phyloP scores from a whole-genome alignment of 1,140 invertebrate species.

The Drosophila nebulosa region DNA sequence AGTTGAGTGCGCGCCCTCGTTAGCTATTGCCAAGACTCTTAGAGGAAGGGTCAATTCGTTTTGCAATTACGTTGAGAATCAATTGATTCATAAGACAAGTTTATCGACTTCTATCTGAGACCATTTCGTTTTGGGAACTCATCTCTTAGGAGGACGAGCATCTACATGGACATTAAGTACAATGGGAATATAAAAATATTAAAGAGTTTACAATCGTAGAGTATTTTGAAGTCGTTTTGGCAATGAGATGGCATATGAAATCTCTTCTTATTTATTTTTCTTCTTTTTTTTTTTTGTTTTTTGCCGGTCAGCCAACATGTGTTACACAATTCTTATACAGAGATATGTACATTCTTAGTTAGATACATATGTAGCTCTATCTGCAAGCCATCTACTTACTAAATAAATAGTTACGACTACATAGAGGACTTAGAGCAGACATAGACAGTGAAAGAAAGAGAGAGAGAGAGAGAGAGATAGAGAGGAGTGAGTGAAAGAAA shows the following conservation, averaged over 20 bases:
- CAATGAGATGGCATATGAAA: background rate
- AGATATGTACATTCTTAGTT: background rate
- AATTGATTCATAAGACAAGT: no score
- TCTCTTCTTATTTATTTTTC: no score
- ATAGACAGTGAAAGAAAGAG: background rate
- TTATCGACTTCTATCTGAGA: no score
- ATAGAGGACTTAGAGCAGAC: background rate
- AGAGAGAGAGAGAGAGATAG: background rate
- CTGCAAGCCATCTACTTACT: conserved; percentile 37
- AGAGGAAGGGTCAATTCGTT: background rate
- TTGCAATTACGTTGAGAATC: background rate
- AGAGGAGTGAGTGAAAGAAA: conserved; percentile 5
- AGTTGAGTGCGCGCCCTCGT: background rate
- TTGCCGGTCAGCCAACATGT: background rate
- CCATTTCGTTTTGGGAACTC: background rate
- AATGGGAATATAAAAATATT: no score
- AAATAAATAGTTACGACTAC: conserved; percentile 71
- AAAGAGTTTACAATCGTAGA: no score
- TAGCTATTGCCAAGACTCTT: background rate
- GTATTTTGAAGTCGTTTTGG: background rate
- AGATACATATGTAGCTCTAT: conserved; percentile 37
- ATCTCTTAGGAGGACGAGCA: no score
- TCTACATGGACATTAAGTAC: no score
- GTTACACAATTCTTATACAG: background rate
- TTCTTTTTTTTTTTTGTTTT: background rate